A percentile compares a stretch with the other conserved stretches of the same genome.
These are phyloP conservation scores for Nothura maculosa DNA, from an alignment of 2,797 vertebrate species.

Conservation along the genomic window DNA sequence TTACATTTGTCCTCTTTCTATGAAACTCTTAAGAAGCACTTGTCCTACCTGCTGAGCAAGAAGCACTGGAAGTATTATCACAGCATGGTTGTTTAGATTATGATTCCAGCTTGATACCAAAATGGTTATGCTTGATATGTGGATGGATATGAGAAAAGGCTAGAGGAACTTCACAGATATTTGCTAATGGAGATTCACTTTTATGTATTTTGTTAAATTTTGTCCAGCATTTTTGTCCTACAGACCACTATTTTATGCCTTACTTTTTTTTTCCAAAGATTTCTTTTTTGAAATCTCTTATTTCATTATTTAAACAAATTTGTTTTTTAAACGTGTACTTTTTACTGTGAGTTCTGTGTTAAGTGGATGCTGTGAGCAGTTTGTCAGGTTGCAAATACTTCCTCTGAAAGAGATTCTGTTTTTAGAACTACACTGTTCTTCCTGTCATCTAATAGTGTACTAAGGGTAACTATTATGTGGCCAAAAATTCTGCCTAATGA, in stretches of 20 bases:
- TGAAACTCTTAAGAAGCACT: constrained; percentile 8
- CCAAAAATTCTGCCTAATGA: background rate
- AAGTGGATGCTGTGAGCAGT: background rate
- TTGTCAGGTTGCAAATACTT: constrained; percentile 32
- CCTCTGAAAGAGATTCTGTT: background rate
- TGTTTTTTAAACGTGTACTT: constrained; percentile 47
- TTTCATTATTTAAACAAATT: constrained; percentile 30
- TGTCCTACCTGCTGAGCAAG: constrained; percentile 33
- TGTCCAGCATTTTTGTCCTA: background rate
- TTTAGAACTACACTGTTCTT: background rate
- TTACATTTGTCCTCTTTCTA: constrained; percentile 7
- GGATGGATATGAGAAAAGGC: background rate
- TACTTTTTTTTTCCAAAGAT: background rate
- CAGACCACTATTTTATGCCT: background rate
- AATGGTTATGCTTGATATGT: background rate
- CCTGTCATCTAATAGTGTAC: background rate
- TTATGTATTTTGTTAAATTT: constrained; percentile 43
- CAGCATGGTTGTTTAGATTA: background rate
- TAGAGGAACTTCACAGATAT: background rate
- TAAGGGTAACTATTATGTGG: background rate
- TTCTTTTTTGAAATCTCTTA: background rate
- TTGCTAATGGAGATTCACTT: constrained; percentile 22
- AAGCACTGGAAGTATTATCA: constrained; percentile 27
- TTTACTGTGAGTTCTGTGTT: background rate
- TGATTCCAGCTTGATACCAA: background rate